Percentiles rank a stretch among this genome's conserved stretches.
phyloP scores from a whole-genome alignment of 2,113 vertebrate species.

The Nothocercus julius region DNA sequence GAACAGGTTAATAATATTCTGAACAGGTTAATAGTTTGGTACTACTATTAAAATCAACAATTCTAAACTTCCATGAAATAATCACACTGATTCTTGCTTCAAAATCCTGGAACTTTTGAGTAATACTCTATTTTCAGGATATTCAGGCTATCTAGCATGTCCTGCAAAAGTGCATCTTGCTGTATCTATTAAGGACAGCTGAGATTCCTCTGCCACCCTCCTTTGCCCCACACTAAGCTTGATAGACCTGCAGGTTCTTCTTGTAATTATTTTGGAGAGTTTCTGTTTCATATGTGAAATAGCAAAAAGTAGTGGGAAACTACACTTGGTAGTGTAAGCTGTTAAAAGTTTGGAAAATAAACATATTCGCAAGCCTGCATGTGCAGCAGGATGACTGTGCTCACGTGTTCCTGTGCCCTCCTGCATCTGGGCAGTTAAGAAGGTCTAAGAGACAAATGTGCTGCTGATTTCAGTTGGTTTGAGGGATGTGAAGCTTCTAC shows the following conservation, averaged over 20 bases:
- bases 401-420: background rate
- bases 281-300: background rate
- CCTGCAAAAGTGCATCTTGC: background rate
- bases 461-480: rapidly evolving
- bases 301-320: background rate
- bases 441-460: background rate
- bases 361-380: rapidly evolving
- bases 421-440: background rate
- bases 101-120: rapidly evolving
- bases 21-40: background rate
- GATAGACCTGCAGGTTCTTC: rapidly evolving
- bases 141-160: background rate
- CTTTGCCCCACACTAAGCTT: background rate
- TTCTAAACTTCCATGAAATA: background rate
- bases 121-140: rapidly evolving
- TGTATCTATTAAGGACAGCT: background rate
- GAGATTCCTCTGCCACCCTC: background rate
- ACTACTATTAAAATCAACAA: background rate
- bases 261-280: rapidly evolving
- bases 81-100: background rate
- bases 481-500: background rate
- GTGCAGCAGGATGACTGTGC: background rate
- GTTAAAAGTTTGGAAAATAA: background rate
- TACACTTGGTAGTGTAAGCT: too few species aligned
- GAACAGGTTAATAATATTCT: background rate